Percentiles rank a stretch among this genome's conserved stretches.
phyloP scores from a whole-genome alignment of 2,797 vertebrate species.

The Eupleurogrammus muticus region DNA sequence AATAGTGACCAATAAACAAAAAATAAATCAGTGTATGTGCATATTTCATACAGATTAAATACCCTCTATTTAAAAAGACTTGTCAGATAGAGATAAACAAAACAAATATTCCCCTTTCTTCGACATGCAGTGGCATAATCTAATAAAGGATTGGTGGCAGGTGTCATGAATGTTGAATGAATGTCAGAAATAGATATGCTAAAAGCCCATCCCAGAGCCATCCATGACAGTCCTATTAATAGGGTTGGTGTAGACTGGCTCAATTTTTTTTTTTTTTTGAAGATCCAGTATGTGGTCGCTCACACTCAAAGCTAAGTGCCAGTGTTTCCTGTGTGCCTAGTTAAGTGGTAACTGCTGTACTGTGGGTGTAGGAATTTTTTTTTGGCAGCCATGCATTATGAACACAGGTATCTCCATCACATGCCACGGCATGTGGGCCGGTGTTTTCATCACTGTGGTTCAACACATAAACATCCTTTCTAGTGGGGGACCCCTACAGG shows the following conservation, averaged over 20 bases:
- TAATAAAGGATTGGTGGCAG: conserved; percentile 71
- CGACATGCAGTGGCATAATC: conserved; percentile 35
- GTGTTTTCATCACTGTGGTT: conserved; percentile 55
- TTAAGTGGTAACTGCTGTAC: conserved; percentile 63
- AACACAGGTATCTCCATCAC: conserved; percentile 52
- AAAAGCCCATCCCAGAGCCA: conserved; percentile 76
- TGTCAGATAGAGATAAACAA: conserved; percentile 35
- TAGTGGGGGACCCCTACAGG: conserved; percentile 42
- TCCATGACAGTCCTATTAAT: conserved; percentile 74
- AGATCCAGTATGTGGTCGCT: conserved; percentile 58
- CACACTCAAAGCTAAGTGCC: conserved; percentile 68
- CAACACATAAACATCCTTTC: conserved; percentile 21
- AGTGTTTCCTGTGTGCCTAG: conserved; percentile 48
- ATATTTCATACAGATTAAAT: conserved; percentile 35
- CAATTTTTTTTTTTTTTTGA: conserved; percentile 28
- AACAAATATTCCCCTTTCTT: conserved; percentile 19
- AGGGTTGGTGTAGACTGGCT: conserved; percentile 51
- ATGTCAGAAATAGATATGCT: conserved; percentile 82
- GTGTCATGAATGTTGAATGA: conserved; percentile 83
- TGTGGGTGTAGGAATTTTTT: conserved; percentile 32
- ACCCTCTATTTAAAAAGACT: conserved; percentile 50
- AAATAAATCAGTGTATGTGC: conserved; percentile 6
- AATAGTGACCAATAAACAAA: conserved; percentile 26
- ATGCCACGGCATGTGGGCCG: conserved; percentile 64
- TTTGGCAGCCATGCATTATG: conserved; percentile 43